Evolutionary conservation across 1,140 invertebrate species (phyloP), one percentile per base, ranked within the genome.

Genomic region (Drosophila nigromelanica): DNA sequence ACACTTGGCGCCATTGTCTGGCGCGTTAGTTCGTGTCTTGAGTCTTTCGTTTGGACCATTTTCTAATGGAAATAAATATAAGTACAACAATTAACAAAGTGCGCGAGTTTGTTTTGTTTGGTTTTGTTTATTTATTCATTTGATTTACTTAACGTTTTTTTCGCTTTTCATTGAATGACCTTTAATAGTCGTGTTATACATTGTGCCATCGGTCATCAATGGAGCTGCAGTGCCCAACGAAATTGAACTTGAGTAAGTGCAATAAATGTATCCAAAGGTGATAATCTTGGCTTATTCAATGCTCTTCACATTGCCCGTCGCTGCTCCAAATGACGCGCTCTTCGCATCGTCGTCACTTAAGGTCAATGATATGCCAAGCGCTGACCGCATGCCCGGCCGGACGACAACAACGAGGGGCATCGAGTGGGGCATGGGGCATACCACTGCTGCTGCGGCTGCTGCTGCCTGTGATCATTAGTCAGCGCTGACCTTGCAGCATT

Each of bases 281-380:
- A 87, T 87, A 89, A 87, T 87, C 83, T 83, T 68, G 71, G 80
- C 69, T 89, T 87, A 89, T 87, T 89, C 83, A 89, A 67, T 73
- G 79, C 79, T 80, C 79, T 89, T 76, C 76, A 87, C 61, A 58
- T 69, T 21, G 45, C 52, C 50, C 10, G 39, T 12, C 27, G 8
- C 27, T 18, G 39, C 59, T 14, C 33, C 33, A 35, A 35, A 7
- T 35, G 33, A 35, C 33, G 33, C 8, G 33, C 33, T 35, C 24
- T 27, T 58, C 27, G 30, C 15, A 47, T 74, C 83, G 55, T 83
- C 79, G 55, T 83, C 79, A 80, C 83, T 89, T 87, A 87, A 87
- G 83, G 83, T 87, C 83, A 87, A 87, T 87, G 83, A 83, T 86
- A 85, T 85, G 68, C 60, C 69, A 58, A 63, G 35, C 15, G 80